Evolutionary conservation across 1,140 invertebrate genomes (phyloP).

Genomic region (Drosophila melanogaster): Release_6_plus_ISO1_MT NT_033777.3:24839501-24840000

Average conservation of each 20-base stretch:
- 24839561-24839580: no score
- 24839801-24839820: slow-evolving; percentile 22
- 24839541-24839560: no score
- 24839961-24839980: slow-evolving; percentile 81
- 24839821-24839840: slow-evolving; percentile 10
- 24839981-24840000: slow-evolving; percentile 78
- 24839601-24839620: slow-evolving; percentile 48
- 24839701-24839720: slow-evolving; percentile 43
- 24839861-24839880: slow-evolving; percentile 9
- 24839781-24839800: slow-evolving; percentile 54
- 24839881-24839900: neutral
- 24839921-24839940: slow-evolving; percentile 57
- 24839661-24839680: slow-evolving; percentile 62
- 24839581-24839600: neutral
- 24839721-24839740: slow-evolving; percentile 32
- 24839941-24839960: slow-evolving; percentile 76
- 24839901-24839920: slow-evolving; percentile 23
- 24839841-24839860: neutral
- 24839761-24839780: slow-evolving; percentile 79
- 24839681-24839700: slow-evolving; percentile 65
- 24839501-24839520: no score
- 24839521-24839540: no score
- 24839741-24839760: slow-evolving; percentile 66
- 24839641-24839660: slow-evolving; percentile 53
- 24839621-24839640: slow-evolving; percentile 52